Evolutionary conservation across 1,140 invertebrate species (phyloP).

Genomic region (Lepidurus couesii): DNA sequence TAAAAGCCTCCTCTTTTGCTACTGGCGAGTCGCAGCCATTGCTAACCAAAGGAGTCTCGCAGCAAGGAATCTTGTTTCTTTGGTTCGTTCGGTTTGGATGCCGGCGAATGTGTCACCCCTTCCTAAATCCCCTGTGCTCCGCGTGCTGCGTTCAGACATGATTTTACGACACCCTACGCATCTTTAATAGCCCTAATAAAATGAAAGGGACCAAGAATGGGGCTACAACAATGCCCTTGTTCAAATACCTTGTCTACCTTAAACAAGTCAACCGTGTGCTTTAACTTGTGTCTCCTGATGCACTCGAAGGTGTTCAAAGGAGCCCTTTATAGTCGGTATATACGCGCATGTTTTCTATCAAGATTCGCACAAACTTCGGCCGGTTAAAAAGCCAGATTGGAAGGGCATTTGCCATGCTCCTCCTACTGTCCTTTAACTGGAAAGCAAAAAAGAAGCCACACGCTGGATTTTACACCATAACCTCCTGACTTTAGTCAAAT

Average conservation of each 20-base stretch:
- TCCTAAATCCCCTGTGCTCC: neutral
- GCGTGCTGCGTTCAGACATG: neutral
- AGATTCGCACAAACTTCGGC: too few species aligned
- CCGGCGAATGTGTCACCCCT: neutral
- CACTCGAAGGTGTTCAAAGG: neutral
- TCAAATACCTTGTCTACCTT: slow-evolving; percentile 1
- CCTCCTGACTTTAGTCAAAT: too few species aligned
- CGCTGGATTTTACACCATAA: too few species aligned
- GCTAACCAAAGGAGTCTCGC: neutral
- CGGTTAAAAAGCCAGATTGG: too few species aligned
- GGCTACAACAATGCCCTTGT: slow-evolving; percentile 1
- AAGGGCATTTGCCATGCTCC: too few species aligned
- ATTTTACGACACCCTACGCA: neutral
- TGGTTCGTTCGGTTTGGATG: neutral
- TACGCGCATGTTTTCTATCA: too few species aligned
- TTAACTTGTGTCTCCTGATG: neutral
- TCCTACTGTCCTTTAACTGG: too few species aligned
- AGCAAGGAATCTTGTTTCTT: neutral
- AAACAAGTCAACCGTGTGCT: neutral
- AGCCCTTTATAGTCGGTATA: neutral
- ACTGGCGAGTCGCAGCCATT: neutral
- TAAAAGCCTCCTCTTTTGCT: neutral
- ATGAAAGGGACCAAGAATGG: slow-evolving; percentile 8
- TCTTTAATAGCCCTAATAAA: slow-evolving; percentile 4
- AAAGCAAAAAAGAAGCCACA: too few species aligned